Conservation (phyloP, 2,113 vertebrate species). For the Phyllopteryx taeniolatus region DNA sequence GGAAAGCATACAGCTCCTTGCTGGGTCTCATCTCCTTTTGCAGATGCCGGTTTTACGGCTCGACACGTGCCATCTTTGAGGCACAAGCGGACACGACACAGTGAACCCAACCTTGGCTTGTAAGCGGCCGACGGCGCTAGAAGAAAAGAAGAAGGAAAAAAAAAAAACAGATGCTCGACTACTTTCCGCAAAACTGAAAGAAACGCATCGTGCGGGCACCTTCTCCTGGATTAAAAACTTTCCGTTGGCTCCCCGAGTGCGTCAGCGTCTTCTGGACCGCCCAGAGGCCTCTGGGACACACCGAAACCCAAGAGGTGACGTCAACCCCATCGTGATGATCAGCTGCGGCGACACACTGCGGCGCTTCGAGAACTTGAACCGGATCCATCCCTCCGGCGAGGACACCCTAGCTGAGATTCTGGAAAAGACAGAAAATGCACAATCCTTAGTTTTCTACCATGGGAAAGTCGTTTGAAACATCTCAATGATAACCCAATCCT, state of each 20-base stretch:
- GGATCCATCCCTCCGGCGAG: constrained; percentile 49
- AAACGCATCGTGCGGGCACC: constrained; percentile 14
- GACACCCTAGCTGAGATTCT: neutral
- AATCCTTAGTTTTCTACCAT: neutral
- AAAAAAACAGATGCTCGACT: neutral
- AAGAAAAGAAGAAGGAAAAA: neutral
- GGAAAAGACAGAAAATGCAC: neutral
- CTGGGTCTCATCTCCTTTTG: constrained; percentile 9
- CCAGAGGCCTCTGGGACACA: constrained; percentile 68
- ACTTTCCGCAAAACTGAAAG: neutral
- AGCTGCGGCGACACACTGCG: neutral
- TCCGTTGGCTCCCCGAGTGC: constrained; percentile 30
- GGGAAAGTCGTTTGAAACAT: too few relatives aligned
- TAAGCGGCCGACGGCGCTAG: constrained; percentile 32
- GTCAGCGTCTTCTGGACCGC: constrained; percentile 55
- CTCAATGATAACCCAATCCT: too few relatives aligned
- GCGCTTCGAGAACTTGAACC: neutral
- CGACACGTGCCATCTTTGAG: constrained; percentile 28
- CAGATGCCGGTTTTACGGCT: neutral
- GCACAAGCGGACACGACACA: constrained; percentile 70
- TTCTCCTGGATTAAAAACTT: constrained; percentile 3
- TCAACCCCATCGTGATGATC: neutral
- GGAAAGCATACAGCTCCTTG: constrained; percentile 1
- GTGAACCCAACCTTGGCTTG: constrained; percentile 76
- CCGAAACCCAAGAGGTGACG: constrained; percentile 65